Evolutionary conservation across 2,888 invertebrate genomes (phyloP).

Genomic region (Platynereis dumerilii): DNA sequence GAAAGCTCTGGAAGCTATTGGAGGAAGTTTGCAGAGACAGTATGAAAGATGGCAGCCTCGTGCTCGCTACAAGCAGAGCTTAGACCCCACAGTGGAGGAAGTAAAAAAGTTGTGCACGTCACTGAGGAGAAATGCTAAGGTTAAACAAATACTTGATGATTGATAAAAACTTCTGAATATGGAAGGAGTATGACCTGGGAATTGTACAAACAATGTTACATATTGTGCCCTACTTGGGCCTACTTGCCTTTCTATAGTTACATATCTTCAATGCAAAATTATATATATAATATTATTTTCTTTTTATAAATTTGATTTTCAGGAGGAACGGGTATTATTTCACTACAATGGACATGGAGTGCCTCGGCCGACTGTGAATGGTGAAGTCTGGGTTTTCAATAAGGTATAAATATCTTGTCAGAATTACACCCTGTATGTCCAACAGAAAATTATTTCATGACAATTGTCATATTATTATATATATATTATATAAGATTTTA

Average conservation of each 20-base stretch:
- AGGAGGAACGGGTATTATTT: conserved; percentile 94
- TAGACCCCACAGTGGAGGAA: conserved; percentile 97
- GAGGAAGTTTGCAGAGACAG: conserved; percentile 88
- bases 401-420: conserved; percentile 69
- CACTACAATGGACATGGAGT: conserved; percentile 99
- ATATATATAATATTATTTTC: no score
- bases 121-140: conserved; percentile 90
- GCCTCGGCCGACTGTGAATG: conserved; percentile 95
- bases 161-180: no score
- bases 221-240: no score
- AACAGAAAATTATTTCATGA: no score
- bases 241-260: no score
- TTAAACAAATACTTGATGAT: conserved; percentile 38
- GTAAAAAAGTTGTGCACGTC: conserved; percentile 96
- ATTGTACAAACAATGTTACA: no score
- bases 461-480: no score
- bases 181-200: no score
- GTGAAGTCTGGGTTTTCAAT: conserved; percentile 99
- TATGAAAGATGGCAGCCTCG: conserved; percentile 99
- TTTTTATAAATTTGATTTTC: no score
- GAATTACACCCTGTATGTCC: no score
- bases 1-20: conserved; percentile 92
- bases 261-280: no score
- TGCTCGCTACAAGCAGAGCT: conserved; percentile 90
- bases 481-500: no score